phyloP scores from a whole-genome alignment of 2,888 invertebrate genomes.

The Cryptus viduatorius region DNA sequence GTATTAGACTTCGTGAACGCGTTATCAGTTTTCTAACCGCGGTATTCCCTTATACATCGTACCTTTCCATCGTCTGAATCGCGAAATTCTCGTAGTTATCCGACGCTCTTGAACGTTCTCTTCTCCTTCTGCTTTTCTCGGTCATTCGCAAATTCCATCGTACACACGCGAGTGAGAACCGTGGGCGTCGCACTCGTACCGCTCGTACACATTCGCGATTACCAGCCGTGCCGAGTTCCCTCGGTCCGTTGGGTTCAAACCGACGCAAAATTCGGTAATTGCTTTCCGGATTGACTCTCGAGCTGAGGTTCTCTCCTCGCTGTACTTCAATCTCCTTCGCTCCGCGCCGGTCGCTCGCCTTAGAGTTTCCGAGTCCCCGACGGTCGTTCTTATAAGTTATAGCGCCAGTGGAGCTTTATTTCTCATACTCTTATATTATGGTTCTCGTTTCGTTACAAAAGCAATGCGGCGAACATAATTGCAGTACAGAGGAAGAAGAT shows the following conservation, averaged over 20 bases:
- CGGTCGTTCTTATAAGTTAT: conserved; percentile 24
- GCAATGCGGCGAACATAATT: conserved; percentile 75
- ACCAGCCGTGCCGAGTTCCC: conserved; percentile 1
- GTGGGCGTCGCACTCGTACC: background rate
- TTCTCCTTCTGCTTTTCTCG: background rate
- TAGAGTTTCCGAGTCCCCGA: background rate
- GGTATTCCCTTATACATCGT: background rate
- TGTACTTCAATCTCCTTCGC: background rate
- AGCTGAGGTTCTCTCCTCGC: conserved; percentile 35
- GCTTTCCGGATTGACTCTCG: conserved; percentile 77
- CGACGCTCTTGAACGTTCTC: conserved; percentile 1
- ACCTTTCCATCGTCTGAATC: background rate
- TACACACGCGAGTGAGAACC: background rate
- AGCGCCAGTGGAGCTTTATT: conserved; percentile 62
- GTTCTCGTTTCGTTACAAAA: background rate
- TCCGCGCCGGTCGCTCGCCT: background rate
- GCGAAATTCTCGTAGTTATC: conserved; percentile 1
- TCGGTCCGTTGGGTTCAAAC: conserved; percentile 17
- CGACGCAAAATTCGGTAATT: conserved; percentile 79
- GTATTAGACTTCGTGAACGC: background rate
- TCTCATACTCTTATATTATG: conserved; percentile 49
- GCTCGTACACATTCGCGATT: conserved; percentile 4
- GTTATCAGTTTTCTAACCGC: conserved; percentile 5
- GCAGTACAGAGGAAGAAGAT: conserved; percentile 70
- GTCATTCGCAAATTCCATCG: background rate